Evolutionary conservation across 2,797 vertebrate species (phyloP).

Genomic region (Basileuterus tristriatus): DNA sequence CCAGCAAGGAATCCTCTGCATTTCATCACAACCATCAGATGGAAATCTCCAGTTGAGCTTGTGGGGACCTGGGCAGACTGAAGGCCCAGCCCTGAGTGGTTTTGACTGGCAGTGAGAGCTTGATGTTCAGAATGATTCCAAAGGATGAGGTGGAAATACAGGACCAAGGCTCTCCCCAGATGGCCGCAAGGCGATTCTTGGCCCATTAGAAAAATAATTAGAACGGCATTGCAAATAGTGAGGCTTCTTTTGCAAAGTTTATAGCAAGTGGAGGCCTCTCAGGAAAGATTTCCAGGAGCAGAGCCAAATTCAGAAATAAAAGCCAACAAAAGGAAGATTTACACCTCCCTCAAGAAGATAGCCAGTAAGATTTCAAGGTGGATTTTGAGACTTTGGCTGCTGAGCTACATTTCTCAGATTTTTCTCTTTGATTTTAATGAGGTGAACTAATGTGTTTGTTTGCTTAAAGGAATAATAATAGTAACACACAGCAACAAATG

Average conservation of each 20-base stretch:
- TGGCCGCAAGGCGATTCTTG: conserved; percentile 2
- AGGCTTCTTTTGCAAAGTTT: conserved; percentile 46
- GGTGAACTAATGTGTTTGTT: conserved; percentile 39
- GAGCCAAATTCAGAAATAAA: conserved; percentile 59
- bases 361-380: conserved; percentile 59
- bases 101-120: background rate
- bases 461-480: conserved; percentile 8
- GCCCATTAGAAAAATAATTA: conserved; percentile 1
- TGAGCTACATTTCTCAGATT: conserved; percentile 47
- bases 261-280: conserved; percentile 53
- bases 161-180: background rate
- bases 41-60: background rate
- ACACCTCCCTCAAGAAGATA: conserved; percentile 29
- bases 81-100: background rate
- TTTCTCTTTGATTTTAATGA: conserved; percentile 66
- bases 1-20: conserved; percentile 11
- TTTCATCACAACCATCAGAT: conserved; percentile 4
- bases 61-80: background rate
- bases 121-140: background rate
- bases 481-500: background rate
- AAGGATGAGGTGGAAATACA: background rate
- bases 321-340: conserved; percentile 56
- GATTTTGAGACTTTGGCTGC: conserved; percentile 53
- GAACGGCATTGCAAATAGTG: background rate
- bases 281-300: conserved; percentile 60